Evolutionary conservation across 2,888 invertebrate species (phyloP).

Genomic region (Diplazon laetatorius): DNA sequence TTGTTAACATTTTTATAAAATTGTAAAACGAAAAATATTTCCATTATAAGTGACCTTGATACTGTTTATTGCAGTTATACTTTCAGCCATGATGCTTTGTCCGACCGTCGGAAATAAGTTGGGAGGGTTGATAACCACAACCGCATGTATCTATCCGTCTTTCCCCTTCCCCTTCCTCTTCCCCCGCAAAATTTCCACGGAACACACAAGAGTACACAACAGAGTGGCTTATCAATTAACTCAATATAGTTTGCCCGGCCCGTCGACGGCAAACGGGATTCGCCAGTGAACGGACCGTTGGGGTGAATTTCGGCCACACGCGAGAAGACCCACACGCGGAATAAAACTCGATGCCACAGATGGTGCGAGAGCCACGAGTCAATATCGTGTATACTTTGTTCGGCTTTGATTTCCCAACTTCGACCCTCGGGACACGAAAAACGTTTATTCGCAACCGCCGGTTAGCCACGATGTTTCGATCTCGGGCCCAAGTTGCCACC

Average conservation of each 20-base stretch:
- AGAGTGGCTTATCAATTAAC: constrained; percentile 79
- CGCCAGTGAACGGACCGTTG: constrained; percentile 23
- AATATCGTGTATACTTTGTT: constrained; percentile 77
- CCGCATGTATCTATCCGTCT: too few relatives aligned
- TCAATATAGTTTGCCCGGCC: constrained; percentile 69
- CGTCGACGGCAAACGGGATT: constrained; percentile 51
- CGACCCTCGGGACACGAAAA: constrained; percentile 51
- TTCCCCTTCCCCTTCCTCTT: too few relatives aligned
- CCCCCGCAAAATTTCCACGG: constrained; percentile 73
- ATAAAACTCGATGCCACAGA: constrained; percentile 74
- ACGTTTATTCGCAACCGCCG: constrained; percentile 59
- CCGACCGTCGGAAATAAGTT: too few relatives aligned
- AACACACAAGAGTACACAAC: constrained; percentile 69
- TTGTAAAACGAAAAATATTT: too few relatives aligned
- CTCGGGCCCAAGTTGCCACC: constrained; percentile 18
- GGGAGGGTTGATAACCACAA: too few relatives aligned
- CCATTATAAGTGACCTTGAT: too few relatives aligned
- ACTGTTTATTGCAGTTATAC: too few relatives aligned
- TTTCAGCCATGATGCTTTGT: too few relatives aligned
- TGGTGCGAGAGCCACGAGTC: constrained; percentile 79
- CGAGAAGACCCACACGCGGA: too few relatives aligned
- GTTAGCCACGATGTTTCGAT: constrained; percentile 28
- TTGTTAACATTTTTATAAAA: too few relatives aligned
- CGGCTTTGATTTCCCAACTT: constrained; percentile 68
- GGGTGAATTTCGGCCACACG: constrained; percentile 55